Percentiles rank a stretch among this genome's conserved stretches.
Conservation (phyloP, 2,797 vertebrate species). For the Argya squamiceps region DNA sequence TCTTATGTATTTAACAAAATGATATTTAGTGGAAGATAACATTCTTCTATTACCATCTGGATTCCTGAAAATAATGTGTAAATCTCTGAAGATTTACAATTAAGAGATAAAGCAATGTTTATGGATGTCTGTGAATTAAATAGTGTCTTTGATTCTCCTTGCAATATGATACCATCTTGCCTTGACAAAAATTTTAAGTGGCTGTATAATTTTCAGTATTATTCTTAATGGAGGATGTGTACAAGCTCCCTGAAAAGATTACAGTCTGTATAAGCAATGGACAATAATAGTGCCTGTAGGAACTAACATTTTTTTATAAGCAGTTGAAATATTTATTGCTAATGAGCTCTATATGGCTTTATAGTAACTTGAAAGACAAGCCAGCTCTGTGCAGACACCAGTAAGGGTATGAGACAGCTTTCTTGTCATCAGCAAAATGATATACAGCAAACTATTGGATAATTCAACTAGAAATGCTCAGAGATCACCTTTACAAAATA, state of each 20-base stretch:
- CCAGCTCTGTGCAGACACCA: background rate
- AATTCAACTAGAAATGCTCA: constrained; percentile 32
- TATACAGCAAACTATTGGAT: constrained; percentile 40
- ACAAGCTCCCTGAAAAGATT: background rate
- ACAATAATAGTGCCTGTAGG: background rate
- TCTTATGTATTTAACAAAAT: background rate
- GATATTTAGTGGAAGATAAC: background rate
- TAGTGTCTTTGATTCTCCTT: background rate
- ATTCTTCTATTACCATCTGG: constrained; percentile 1
- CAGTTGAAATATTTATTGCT: constrained; percentile 52
- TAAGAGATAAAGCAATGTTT: background rate
- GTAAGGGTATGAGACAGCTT: constrained; percentile 2
- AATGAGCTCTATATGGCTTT: constrained; percentile 14
- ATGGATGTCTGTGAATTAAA: background rate
- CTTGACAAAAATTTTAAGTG: background rate
- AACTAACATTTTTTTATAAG: constrained; percentile 22
- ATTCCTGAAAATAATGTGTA: background rate
- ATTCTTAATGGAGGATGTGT: background rate
- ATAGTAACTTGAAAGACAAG: constrained; percentile 23
- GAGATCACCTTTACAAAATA: constrained; percentile 51
- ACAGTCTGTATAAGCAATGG: background rate
- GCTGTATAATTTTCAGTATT: background rate
- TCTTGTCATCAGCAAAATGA: constrained; percentile 46
- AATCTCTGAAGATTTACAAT: constrained; percentile 7
- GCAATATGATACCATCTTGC: background rate